Evolutionary conservation across 2,797 vertebrate genomes (phyloP).

Genomic region (Microctenopoma steveboyesi): DNA sequence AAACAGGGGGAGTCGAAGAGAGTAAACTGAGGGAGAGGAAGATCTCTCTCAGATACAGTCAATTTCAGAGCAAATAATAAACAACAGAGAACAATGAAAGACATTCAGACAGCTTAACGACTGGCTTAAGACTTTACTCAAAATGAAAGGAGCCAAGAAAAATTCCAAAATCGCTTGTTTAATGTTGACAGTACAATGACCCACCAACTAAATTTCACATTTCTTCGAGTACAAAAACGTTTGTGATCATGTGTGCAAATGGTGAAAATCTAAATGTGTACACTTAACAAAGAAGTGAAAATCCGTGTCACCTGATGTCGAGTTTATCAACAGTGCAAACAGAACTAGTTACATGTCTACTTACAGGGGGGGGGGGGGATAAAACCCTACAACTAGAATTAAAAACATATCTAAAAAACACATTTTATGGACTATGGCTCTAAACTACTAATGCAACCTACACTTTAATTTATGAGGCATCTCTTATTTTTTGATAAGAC

Average conservation of each 20-base stretch:
- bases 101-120: neutral
- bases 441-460: constrained; percentile 28
- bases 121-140: neutral
- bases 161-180: constrained; percentile 25
- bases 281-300: constrained; percentile 17
- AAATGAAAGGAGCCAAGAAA: neutral
- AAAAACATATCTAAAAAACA: constrained; percentile 13
- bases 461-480: constrained; percentile 13
- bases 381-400: constrained; percentile 6
- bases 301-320: constrained; percentile 5
- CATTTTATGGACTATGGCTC: constrained; percentile 24
- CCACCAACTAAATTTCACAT: constrained; percentile 21
- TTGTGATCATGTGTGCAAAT: constrained; percentile 49
- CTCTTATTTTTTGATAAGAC: constrained; percentile 3
- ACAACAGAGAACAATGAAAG: neutral
- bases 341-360: constrained; percentile 24
- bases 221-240: constrained; percentile 38
- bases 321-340: constrained; percentile 41
- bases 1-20: constrained; percentile 25
- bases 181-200: constrained; percentile 50
- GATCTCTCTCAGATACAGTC: neutral
- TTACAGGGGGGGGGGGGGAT: constrained; percentile 20
- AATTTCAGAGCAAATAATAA: constrained; percentile 1
- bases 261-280: neutral
- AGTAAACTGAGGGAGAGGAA: neutral